Conservation (phyloP, 2,888 invertebrate species). For the Itoplectis maculator region DNA sequence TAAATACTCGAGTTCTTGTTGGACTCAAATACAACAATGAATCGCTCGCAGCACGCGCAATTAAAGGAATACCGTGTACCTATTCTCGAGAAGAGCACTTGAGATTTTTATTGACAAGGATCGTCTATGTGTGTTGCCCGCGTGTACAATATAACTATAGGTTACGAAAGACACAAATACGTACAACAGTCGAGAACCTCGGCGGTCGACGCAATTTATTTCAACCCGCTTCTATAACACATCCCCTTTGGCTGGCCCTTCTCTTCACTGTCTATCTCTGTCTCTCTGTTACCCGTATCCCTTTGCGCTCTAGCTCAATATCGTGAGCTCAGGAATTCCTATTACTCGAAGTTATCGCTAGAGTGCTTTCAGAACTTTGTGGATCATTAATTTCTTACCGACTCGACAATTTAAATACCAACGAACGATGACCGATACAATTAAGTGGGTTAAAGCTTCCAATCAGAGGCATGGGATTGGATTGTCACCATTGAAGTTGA, state of each 20-base stretch:
- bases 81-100: background rate
- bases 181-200: constrained; percentile 28
- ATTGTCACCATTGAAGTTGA: background rate
- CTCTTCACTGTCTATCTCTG: background rate
- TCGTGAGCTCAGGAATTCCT: constrained; percentile 53
- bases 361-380: constrained; percentile 24
- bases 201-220: constrained; percentile 51
- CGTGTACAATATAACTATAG: background rate
- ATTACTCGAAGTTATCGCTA: constrained; percentile 50
- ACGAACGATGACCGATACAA: constrained; percentile 21
- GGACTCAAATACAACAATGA: too few species aligned
- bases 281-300: constrained; percentile 10
- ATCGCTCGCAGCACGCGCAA: background rate
- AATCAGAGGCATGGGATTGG: constrained; percentile 7
- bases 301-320: constrained; percentile 38
- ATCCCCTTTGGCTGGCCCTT: constrained; percentile 6
- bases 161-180: constrained; percentile 2
- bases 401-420: constrained; percentile 33
- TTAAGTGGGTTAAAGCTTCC: constrained; percentile 9
- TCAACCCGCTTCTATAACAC: constrained; percentile 1
- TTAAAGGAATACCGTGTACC: background rate
- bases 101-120: constrained; percentile 22
- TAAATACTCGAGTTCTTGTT: too few species aligned
- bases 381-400: constrained; percentile 48
- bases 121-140: background rate